phyloP scores from a whole-genome alignment of 2,113 vertebrate species.

The Salvelinus fontinalis region DNA sequence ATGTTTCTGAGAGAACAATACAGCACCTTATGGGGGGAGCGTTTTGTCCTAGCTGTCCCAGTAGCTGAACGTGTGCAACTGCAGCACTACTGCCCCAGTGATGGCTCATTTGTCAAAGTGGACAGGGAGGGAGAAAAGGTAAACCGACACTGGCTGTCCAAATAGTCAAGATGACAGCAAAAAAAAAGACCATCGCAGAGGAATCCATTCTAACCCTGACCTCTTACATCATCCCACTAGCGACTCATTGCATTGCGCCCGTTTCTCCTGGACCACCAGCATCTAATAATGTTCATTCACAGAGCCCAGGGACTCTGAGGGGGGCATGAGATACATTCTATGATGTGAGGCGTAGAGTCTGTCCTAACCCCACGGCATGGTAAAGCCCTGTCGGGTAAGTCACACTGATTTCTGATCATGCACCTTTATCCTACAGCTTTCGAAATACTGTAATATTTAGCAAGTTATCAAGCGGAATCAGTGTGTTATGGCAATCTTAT shows the following conservation, averaged over 20 bases:
- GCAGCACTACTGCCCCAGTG: background rate
- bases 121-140: background rate
- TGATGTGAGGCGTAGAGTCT: too few species aligned
- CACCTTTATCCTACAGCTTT: too few species aligned
- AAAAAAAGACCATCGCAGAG: background rate
- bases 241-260: background rate
- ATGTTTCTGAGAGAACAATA: slow-evolving; percentile 1
- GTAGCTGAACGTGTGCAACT: background rate
- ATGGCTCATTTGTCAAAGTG: background rate
- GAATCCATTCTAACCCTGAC: background rate
- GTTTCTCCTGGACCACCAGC: background rate
- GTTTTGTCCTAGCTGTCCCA: too few species aligned
- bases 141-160: background rate
- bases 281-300: background rate
- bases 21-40: background rate
- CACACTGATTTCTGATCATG: too few species aligned
- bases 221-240: background rate
- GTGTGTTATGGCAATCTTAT: too few species aligned
- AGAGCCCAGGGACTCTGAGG: too few species aligned
- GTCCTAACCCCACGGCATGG: too few species aligned
- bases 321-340: too few species aligned
- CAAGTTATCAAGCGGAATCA: too few species aligned
- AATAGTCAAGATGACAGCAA: background rate
- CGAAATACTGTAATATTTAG: too few species aligned
- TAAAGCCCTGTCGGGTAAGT: too few species aligned